These are phyloP conservation scores for Parapristionchus giblindavisi DNA, from an alignment of 2,888 invertebrate species.

Conservation along the genomic window DNA sequence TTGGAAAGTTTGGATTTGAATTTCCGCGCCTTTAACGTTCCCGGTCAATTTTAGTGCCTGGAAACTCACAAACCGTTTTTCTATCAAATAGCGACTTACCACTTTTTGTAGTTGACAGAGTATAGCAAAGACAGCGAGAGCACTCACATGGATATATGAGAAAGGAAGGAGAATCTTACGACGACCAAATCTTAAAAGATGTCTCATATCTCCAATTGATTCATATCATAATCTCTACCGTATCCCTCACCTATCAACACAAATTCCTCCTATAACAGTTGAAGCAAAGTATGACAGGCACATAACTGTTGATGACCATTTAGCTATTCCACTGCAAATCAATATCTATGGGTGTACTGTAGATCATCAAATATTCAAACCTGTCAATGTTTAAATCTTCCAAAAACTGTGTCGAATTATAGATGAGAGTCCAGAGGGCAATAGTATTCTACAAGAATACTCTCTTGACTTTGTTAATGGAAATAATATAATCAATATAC, in stretches of 20 bases:
- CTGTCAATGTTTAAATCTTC: constrained; percentile 36
- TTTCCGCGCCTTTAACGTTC: no score
- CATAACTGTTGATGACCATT: constrained; percentile 58
- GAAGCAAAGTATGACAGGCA: constrained; percentile 55
- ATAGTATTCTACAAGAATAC: constrained; percentile 52
- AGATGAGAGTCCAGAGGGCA: constrained; percentile 56
- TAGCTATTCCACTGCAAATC: constrained; percentile 41
- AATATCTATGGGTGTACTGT: no score
- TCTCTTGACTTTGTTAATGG: neutral
- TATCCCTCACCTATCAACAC: constrained; percentile 53
- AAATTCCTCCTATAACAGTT: constrained; percentile 51
- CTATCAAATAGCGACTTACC: neutral
- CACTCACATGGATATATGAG: constrained; percentile 47
- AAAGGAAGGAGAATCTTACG: constrained; percentile 52
- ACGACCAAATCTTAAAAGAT: constrained; percentile 50
- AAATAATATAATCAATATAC: neutral
- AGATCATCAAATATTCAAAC: no score
- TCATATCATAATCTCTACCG: neutral
- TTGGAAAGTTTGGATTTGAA: no score
- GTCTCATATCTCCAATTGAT: neutral
- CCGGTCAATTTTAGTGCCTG: neutral
- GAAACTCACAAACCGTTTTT: neutral
- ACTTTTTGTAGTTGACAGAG: constrained; percentile 48
- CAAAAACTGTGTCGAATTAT: constrained; percentile 58
- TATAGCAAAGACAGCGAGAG: constrained; percentile 49